phyloP scores from a whole-genome alignment of 1,140 invertebrate genomes.

The Sinonovacula constricta region DNA sequence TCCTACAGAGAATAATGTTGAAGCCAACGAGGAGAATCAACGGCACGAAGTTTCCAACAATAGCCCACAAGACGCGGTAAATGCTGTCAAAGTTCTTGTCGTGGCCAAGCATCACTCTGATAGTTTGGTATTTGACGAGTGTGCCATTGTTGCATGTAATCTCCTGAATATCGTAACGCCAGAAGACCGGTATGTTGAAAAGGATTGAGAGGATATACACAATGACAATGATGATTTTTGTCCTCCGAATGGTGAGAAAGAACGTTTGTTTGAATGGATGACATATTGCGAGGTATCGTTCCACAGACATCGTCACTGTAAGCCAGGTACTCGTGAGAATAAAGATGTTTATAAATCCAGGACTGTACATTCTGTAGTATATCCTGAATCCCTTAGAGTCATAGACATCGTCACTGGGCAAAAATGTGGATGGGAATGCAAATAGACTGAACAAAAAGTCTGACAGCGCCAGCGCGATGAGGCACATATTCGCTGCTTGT shows the following conservation, averaged over 20 bases:
- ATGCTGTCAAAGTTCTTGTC: conserved; percentile 61
- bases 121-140: conserved; percentile 29
- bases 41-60: conserved; percentile 75
- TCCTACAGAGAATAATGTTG: conserved; percentile 72
- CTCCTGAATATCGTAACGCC: conserved; percentile 67
- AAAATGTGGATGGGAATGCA: conserved; percentile 75
- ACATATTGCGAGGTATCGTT: conserved; percentile 76
- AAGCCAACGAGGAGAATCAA: conserved; percentile 72
- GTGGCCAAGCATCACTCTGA: conserved; percentile 53
- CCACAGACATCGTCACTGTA: conserved; percentile 76
- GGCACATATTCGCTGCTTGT: conserved; percentile 73
- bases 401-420: conserved; percentile 66
- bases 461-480: conserved; percentile 71
- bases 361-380: conserved; percentile 70
- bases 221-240: conserved; percentile 71
- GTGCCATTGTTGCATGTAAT: conserved; percentile 56
- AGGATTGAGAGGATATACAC: conserved; percentile 70
- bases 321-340: conserved; percentile 77
- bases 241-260: conserved; percentile 72
- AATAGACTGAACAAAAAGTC: conserved; percentile 74
- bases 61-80: conserved; percentile 74
- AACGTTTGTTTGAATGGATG: conserved; percentile 73
- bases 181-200: conserved; percentile 76
- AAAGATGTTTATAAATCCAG: conserved; percentile 75
- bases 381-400: conserved; percentile 61